phyloP scores from a whole-genome alignment of 1,140 invertebrate genomes.

The Helicoverpa zea region DNA sequence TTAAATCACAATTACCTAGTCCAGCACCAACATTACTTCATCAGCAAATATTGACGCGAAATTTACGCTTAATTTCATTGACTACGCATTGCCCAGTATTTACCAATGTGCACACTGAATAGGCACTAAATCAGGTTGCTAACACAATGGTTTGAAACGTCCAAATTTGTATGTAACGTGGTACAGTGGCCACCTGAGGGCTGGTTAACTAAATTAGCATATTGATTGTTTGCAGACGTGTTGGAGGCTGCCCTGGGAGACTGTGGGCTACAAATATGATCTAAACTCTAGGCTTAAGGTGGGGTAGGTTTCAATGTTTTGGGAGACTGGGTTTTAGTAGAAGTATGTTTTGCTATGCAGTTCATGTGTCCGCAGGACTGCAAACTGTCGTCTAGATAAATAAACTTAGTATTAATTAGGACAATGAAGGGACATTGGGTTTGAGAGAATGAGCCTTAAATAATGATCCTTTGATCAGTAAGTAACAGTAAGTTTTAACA shows the following conservation, averaged over 20 bases:
- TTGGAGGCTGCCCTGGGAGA: slow-evolving; percentile 40
- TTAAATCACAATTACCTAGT: background rate
- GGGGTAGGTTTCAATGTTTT: slow-evolving; percentile 14
- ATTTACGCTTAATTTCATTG: slow-evolving; percentile 3
- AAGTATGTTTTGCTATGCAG: background rate
- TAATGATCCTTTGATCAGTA: too few species aligned
- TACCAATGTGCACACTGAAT: slow-evolving; percentile 12
- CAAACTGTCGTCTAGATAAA: background rate
- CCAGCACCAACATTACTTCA: background rate
- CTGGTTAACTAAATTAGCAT: slow-evolving; percentile 59
- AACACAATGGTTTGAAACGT: slow-evolving; percentile 37
- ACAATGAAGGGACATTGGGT: too few species aligned
- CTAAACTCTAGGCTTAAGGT: slow-evolving; percentile 15
- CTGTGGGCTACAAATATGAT: slow-evolving; percentile 37
- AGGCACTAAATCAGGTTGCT: slow-evolving; percentile 38
- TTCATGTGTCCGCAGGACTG: background rate
- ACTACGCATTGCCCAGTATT: slow-evolving; percentile 1
- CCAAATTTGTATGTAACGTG: slow-evolving; percentile 52
- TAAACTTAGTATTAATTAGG: too few species aligned
- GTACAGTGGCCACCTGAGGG: slow-evolving; percentile 54
- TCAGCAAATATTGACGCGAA: slow-evolving; percentile 2
- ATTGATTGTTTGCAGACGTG: slow-evolving; percentile 60
- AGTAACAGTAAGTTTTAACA: too few species aligned
- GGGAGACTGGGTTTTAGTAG: background rate
- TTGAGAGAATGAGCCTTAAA: too few species aligned